These are phyloP conservation scores for Cirrhinus molitorella DNA, from an alignment of 2,797 vertebrate genomes.

Conservation along the genomic window DNA sequence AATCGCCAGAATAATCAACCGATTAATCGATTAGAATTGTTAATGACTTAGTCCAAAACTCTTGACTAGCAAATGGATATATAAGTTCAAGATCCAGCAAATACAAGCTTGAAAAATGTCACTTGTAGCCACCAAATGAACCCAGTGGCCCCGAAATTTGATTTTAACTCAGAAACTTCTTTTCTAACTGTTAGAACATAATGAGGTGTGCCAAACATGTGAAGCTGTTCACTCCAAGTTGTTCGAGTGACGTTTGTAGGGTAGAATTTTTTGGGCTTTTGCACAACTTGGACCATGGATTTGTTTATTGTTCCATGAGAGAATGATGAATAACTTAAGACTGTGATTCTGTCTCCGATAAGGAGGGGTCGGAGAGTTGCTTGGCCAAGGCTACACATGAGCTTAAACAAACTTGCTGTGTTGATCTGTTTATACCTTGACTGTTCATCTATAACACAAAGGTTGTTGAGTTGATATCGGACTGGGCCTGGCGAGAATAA, in stretches of 20 bases:
- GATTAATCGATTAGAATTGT: too few species aligned
- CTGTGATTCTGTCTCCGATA: slow-evolving; percentile 55
- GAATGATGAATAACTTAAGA: slow-evolving; percentile 62
- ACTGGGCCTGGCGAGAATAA: slow-evolving; percentile 22
- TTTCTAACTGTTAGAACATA: slow-evolving; percentile 1
- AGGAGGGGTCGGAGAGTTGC: slow-evolving; percentile 49
- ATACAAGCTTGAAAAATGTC: slow-evolving; percentile 23
- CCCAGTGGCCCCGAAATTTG: neutral
- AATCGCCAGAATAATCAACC: too few species aligned
- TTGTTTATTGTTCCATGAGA: slow-evolving; percentile 62
- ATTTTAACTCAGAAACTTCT: neutral
- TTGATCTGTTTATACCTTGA: slow-evolving; percentile 23
- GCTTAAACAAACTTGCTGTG: slow-evolving; percentile 43
- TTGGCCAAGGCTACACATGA: slow-evolving; percentile 43
- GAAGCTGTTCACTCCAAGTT: slow-evolving; percentile 24
- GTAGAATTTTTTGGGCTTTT: slow-evolving; percentile 40
- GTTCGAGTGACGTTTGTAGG: slow-evolving; percentile 39
- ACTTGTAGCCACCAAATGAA: slow-evolving; percentile 6
- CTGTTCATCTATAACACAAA: slow-evolving; percentile 37
- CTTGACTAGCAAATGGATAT: neutral
- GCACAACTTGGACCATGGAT: slow-evolving; percentile 50
- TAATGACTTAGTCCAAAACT: too few species aligned
- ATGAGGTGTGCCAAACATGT: neutral
- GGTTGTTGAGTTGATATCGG: neutral
- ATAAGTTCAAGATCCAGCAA: neutral